A percentile compares a stretch with the other conserved stretches of the same genome.
phyloP scores from a whole-genome alignment of 2,797 vertebrate species.

The Periophthalmus magnuspinnatus region DNA sequence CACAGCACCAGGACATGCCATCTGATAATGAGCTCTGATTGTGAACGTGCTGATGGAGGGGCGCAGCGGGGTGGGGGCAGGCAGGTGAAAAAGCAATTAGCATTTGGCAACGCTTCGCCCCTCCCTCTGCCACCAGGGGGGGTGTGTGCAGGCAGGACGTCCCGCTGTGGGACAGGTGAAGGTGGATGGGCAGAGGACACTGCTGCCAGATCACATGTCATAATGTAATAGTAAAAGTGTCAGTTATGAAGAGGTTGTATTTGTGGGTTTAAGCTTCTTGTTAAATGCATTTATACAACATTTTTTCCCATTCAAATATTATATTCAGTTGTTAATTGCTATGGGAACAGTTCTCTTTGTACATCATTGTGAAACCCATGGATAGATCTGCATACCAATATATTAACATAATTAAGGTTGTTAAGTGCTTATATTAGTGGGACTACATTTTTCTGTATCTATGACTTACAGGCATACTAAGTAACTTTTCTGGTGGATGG shows the following conservation, averaged over 20 bases:
- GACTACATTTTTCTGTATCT: too few relatives aligned
- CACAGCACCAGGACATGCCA: conserved; percentile 49
- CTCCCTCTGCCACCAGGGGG: conserved; percentile 24
- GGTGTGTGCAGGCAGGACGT: conserved; percentile 8
- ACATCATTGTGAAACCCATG: too few relatives aligned
- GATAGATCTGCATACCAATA: too few relatives aligned
- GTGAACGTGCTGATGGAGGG: conserved; percentile 41
- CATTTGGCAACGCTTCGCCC: conserved; percentile 32
- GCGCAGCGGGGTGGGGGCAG: conserved; percentile 29
- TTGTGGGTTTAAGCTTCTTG: too few relatives aligned
- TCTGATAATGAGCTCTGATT: conserved; percentile 67
- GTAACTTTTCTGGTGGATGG: too few relatives aligned
- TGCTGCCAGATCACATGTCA: neutral
- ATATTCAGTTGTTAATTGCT: too few relatives aligned
- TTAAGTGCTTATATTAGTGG: too few relatives aligned
- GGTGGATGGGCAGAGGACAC: conserved; percentile 6
- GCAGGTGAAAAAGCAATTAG: conserved; percentile 67
- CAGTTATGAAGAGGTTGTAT: neutral
- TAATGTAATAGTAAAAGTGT: neutral
- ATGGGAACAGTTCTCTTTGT: too few relatives aligned
- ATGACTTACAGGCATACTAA: too few relatives aligned
- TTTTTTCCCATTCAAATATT: too few relatives aligned
- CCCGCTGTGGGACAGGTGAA: conserved; percentile 25
- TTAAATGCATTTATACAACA: too few relatives aligned
- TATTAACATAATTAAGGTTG: too few relatives aligned